phyloP scores from a whole-genome alignment of 2,888 invertebrate genomes.

The Agrypnus murinus region DNA sequence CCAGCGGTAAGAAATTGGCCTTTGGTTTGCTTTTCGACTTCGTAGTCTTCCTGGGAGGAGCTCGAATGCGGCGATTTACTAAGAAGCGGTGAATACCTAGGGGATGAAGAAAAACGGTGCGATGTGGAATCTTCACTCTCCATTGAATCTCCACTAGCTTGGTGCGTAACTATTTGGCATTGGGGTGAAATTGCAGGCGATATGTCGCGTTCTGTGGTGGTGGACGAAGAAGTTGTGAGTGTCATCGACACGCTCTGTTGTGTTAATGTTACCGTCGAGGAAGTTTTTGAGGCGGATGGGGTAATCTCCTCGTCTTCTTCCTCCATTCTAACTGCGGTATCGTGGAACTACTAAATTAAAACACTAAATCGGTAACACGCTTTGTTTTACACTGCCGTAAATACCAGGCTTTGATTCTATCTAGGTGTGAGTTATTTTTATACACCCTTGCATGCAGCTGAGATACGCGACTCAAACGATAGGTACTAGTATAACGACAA shows the following conservation, averaged over 20 bases:
- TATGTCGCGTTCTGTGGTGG: slow-evolving; percentile 54
- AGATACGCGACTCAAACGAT: not conserved
- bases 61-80: slow-evolving; percentile 74
- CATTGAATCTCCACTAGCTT: slow-evolving; percentile 76
- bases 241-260: slow-evolving; percentile 65
- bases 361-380: slow-evolving; percentile 29
- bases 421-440: slow-evolving; percentile 25
- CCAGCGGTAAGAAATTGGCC: slow-evolving; percentile 74
- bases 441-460: slow-evolving; percentile 19
- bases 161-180: slow-evolving; percentile 71
- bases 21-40: slow-evolving; percentile 72
- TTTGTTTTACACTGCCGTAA: slow-evolving; percentile 9
- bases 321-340: slow-evolving; percentile 62
- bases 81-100: slow-evolving; percentile 65
- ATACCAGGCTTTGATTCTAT: slow-evolving; percentile 37
- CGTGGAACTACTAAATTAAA: slow-evolving; percentile 28
- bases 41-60: slow-evolving; percentile 81
- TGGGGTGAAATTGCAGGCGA: slow-evolving; percentile 62
- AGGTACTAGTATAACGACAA: not conserved
- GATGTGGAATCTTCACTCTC: slow-evolving; percentile 73
- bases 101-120: slow-evolving; percentile 65
- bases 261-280: slow-evolving; percentile 67
- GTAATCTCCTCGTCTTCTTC: slow-evolving; percentile 68
- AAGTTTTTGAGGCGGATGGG: slow-evolving; percentile 64
- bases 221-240: slow-evolving; percentile 59